A percentile compares a stretch with the other conserved stretches of the same genome.
Conservation (phyloP, 2,888 invertebrate genomes). For the Erebia palarica region DNA sequence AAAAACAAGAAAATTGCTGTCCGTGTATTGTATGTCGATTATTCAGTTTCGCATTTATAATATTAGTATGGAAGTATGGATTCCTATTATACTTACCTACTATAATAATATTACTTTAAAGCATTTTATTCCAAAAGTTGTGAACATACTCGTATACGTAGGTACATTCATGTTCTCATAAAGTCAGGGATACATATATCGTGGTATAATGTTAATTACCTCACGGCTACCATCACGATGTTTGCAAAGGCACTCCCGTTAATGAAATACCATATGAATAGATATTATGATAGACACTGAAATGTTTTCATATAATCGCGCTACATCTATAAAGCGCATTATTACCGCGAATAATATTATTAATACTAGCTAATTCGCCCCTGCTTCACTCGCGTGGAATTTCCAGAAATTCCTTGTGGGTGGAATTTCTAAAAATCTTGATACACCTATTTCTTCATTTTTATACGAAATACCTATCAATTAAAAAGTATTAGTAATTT, state of each 20-base stretch:
- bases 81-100: too few species aligned
- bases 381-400: too few species aligned
- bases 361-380: too few species aligned
- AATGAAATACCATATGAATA: constrained; percentile 2
- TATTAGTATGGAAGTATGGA: too few species aligned
- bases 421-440: too few species aligned
- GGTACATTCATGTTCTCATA: not conserved
- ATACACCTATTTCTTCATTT: too few species aligned
- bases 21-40: not conserved
- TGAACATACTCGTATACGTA: not conserved
- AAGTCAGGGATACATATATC: not conserved
- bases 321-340: not conserved
- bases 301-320: constrained; percentile 3
- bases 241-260: constrained; percentile 5
- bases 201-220: constrained; percentile 28
- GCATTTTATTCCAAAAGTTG: too few species aligned
- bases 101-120: too few species aligned
- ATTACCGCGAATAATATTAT: not conserved
- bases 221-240: constrained; percentile 15
- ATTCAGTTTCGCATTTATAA: not conserved
- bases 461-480: too few species aligned
- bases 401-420: too few species aligned
- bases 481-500: too few species aligned
- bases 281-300: not conserved
- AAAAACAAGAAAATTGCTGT: not conserved